Evolutionary conservation across 2,888 invertebrate genomes (phyloP), one percentile per base, ranked within the genome.

Genomic region (Chrysomela aeneicollis): DNA sequence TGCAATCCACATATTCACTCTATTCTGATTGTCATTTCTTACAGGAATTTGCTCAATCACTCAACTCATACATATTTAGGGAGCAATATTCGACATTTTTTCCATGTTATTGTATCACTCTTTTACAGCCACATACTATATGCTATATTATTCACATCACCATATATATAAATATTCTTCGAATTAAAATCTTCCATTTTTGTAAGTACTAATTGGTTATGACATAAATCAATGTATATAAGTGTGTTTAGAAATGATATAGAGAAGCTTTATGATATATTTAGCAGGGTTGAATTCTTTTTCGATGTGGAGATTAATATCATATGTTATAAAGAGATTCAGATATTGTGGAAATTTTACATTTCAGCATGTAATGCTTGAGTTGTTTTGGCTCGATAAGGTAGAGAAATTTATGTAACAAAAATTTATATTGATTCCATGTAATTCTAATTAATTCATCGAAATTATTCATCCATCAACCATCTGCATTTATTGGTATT

Each of bases 231-330:
- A 66, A 60, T 73, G 70, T 72, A 74, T 64, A 74, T 76, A 73
- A 67, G 63, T 72, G 74, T 76, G 76, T 76, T 75, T 76, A 74
- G 75, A 74, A 66, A 61, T 52, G 58, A 63, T 66, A 67, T 64
- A 61, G 32, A 32, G 22, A 57, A 46, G 57, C 57, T 57, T 57
- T 57, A 57, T 26, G 10, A 35, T 49, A 66, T 73, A 70, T 73
- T 70, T 74, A 75, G 76, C 76, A 76, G 75, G 74, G 76, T 76
- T 74, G 18, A 42, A 61, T 57, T 70, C 59, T 70, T 72, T 59
- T 73, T 59, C n/a, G 68, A 67, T 68, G 66, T 71, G 63, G 59
- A 70, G 62, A 65, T 68, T 62, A 61, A 66, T 55, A 58, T 54
- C 55, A 66, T 57, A 62, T 53, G 46, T 63, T 35, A 51, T 21